Evolutionary conservation across 2,888 invertebrate species (phyloP), one percentile per base, ranked within the genome.

Genomic region (Alentia gelatinosa): DNA sequence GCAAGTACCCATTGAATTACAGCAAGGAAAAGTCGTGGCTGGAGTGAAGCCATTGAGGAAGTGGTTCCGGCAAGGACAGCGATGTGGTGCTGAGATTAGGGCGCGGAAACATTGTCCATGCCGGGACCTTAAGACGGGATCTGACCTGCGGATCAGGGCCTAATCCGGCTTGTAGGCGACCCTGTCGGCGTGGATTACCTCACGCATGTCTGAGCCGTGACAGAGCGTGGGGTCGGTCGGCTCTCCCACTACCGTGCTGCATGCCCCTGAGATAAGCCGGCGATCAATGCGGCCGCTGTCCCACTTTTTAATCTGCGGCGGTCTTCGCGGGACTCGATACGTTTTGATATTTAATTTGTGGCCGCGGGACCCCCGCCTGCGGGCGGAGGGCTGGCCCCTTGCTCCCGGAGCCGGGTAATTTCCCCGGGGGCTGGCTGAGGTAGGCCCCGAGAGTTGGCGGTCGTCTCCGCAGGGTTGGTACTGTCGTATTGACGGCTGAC

Each of bases 281-380:
- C 39, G 83, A 83, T 83, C 83, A 40, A 83, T 83, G 83, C 37
- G 39, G 40, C 83, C 40, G 4, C 83, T 40, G 39, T 40, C 83
- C 83, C 23, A 30, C 83, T 83, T 83, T 83, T 83, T 83, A 83
- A 83, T 83, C 83, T 83, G 33, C 39, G 19, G n/a, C 23, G 30
- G 83, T 83, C 83, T 83, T 83, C 83, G 40, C 40, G 26, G 30
- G 35, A 83, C 83, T 83, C 83, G 40, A 83, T 83, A 83, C 39
- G 83, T 83, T 83, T 83, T 83, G 83, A 83, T 83, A 83, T 83
- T 83, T 83, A 83, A 83, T 83, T 83, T 83, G 40, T 40, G 83
- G 39, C 83, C 83, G 26, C 37, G 7, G 35, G 40, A 12, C 75
- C 1, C 37, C 9, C 15, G 35, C 83, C 79, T n/a, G 9, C 56